Conservation (phyloP, 2,888 invertebrate genomes). For the Stictocephala bisonia region DNA sequence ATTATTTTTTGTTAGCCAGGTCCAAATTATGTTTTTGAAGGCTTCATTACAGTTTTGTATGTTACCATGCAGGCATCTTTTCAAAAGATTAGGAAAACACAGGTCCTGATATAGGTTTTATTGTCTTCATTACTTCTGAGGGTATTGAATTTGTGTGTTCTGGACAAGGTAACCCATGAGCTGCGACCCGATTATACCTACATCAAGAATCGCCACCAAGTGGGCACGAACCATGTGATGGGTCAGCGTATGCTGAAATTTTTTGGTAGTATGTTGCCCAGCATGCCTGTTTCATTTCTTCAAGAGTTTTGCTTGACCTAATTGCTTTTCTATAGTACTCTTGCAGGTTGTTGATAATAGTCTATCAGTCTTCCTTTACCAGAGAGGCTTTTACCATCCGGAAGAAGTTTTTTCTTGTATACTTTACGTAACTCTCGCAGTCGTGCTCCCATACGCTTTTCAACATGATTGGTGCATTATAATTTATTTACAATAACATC, state of each 20-base stretch:
- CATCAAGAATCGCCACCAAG: conserved; percentile 1
- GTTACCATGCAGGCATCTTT: conserved; percentile 5
- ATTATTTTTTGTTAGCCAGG: neutral
- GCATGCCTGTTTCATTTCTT: conserved; percentile 21
- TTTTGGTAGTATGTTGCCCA: conserved; percentile 29
- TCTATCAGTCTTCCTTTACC: conserved; percentile 19
- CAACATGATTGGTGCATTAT: conserved; percentile 20
- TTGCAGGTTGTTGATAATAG: conserved; percentile 1
- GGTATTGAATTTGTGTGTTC: neutral
- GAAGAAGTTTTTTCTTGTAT: conserved; percentile 12
- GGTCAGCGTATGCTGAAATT: conserved; percentile 20
- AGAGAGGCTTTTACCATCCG: neutral
- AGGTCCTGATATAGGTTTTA: too few relatives aligned
- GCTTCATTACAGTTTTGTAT: conserved; percentile 8
- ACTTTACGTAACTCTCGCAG: conserved; percentile 16
- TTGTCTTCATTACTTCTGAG: neutral
- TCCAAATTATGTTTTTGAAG: neutral
- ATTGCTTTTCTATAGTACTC: conserved; percentile 21
- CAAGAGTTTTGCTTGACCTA: conserved; percentile 19
- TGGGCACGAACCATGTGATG: neutral
- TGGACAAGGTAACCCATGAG: conserved; percentile 6
- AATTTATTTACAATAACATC: neutral
- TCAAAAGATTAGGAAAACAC: neutral
- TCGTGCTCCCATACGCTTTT: conserved; percentile 18
- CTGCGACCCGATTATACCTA: conserved; percentile 18